Conservation (phyloP, 2,797 vertebrate genomes). For the Forpus xanthops region DNA sequence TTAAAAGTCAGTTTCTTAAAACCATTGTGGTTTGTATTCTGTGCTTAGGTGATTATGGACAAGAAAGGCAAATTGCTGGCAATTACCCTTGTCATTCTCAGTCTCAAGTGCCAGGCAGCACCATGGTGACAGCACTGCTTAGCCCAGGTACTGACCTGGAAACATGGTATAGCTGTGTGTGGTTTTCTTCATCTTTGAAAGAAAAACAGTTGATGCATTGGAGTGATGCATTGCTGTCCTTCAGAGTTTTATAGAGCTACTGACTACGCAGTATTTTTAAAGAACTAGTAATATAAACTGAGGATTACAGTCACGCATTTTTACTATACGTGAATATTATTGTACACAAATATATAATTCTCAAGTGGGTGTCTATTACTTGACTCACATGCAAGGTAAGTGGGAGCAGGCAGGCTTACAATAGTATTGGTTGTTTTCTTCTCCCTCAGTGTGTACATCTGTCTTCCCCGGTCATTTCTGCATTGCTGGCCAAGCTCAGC, state of each 20-base stretch:
- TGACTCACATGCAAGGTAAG: neutral
- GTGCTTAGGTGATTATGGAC: neutral
- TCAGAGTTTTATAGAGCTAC: neutral
- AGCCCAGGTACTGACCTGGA: neutral
- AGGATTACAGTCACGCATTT: neutral
- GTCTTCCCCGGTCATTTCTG: neutral
- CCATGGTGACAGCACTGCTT: neutral
- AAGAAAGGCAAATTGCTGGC: neutral
- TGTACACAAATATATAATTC: neutral
- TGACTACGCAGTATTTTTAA: neutral
- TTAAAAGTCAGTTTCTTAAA: neutral
- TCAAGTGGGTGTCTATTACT: neutral
- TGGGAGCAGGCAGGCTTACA: neutral
- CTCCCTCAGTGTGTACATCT: neutral
- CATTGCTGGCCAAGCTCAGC: neutral
- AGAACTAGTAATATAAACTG: neutral
- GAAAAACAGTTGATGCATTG: neutral
- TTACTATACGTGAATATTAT: neutral
- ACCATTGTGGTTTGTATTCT: neutral
- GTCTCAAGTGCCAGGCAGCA: neutral
- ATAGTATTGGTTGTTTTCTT: neutral
- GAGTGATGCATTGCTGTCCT: neutral
- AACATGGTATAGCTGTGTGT: neutral
- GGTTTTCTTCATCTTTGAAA: neutral
- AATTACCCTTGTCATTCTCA: neutral